Evolutionary conservation across 2,113 vertebrate genomes (phyloP).

Genomic region (Corvus cornix): DNA sequence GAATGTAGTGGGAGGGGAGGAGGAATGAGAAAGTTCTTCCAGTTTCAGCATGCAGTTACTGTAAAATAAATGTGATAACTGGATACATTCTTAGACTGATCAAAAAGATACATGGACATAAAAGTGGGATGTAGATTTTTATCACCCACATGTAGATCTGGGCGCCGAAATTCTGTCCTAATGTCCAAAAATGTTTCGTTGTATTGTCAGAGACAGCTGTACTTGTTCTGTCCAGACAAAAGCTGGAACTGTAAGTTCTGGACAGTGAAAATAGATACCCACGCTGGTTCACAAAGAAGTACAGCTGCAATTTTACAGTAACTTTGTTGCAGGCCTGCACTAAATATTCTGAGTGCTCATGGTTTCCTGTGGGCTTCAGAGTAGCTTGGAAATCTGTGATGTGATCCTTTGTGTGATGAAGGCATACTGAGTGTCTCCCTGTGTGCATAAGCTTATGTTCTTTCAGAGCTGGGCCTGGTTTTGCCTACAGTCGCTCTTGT

Average conservation of each 20-base stretch:
- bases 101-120: neutral
- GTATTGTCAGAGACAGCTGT: neutral
- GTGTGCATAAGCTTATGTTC: neutral
- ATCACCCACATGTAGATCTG: neutral
- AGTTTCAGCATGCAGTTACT: neutral
- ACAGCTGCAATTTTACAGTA: neutral
- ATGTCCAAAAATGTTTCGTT: neutral
- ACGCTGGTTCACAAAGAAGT: neutral
- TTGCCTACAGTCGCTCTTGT: neutral
- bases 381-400: neutral
- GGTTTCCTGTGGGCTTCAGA: neutral
- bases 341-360: neutral
- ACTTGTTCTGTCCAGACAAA: neutral
- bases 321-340: neutral
- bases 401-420: neutral
- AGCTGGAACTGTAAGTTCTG: neutral
- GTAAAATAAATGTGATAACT: neutral
- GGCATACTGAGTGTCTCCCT: neutral
- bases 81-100: neutral
- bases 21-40: neutral
- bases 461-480: neutral
- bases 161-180: neutral
- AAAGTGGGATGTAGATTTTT: neutral
- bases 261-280: neutral
- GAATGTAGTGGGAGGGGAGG: neutral